phyloP scores from a whole-genome alignment of 1,140 invertebrate genomes.

The Panagrolaimus sp. region DNA sequence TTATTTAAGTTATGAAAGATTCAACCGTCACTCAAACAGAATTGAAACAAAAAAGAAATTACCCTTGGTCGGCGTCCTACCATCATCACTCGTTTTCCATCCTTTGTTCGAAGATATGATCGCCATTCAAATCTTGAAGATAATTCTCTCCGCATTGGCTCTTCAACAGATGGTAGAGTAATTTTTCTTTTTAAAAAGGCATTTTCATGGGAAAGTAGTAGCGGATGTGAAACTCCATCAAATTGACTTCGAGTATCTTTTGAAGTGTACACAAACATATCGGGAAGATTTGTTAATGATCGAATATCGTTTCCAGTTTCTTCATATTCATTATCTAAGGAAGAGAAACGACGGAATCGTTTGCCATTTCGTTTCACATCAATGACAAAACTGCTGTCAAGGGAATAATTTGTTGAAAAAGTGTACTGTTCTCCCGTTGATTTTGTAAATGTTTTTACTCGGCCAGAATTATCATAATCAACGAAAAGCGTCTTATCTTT shows the following conservation, averaged over 20 bases:
- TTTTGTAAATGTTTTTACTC: neutral
- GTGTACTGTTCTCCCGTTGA: slow-evolving; percentile 2
- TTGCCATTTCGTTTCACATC: neutral
- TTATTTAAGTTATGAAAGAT: too few species aligned
- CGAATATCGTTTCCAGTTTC: neutral
- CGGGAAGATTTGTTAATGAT: neutral
- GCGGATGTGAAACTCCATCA: neutral
- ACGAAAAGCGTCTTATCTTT: neutral
- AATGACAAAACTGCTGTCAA: neutral
- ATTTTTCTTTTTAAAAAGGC: slow-evolving; percentile 5
- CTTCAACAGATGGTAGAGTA: slow-evolving; percentile 2
- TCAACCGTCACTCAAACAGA: slow-evolving; percentile 8
- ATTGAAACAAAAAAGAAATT: slow-evolving; percentile 8
- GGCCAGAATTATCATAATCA: neutral
- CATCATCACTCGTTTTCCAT: slow-evolving; percentile 6
- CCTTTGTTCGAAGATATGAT: neutral
- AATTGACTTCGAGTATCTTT: slow-evolving; percentile 1
- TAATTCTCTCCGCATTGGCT: slow-evolving; percentile 10
- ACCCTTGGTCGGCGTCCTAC: slow-evolving; percentile 14
- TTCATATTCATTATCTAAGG: neutral
- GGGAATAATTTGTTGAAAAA: neutral
- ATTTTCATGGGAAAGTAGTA: slow-evolving; percentile 6
- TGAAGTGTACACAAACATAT: neutral
- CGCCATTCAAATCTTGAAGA: slow-evolving; percentile 9
- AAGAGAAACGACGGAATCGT: neutral